Evolutionary conservation across 1,140 invertebrate genomes (phyloP), one percentile per base, ranked within the genome.

Genomic region (Drosophila ohnishii): DNA sequence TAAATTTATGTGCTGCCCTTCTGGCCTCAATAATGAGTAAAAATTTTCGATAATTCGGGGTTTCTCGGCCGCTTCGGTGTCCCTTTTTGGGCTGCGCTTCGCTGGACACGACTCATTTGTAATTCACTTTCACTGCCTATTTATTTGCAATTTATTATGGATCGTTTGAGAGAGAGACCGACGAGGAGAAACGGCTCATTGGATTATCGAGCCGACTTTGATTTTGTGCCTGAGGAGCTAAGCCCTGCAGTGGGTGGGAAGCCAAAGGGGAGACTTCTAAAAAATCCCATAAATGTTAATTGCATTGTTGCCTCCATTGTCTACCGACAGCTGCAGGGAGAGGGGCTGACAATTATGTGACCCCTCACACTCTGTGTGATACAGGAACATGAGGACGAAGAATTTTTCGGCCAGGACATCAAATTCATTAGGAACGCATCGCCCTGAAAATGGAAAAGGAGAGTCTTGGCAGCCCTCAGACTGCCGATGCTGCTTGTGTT

Each of bases 271-370:
- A 22, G 39, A 63, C 28, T 48, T 45, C 65, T 69, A 61, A 69
- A 77, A 80, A 84, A 75, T 80, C 77, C 74, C 80, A 88, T 88
- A 88, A 88, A 88, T 88, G 84, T 88, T 88, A 88, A 88, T 88
- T 88, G 84, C 84, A 84, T 70, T 85, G 60, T 35, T 75, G 51
- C 16, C 71, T 62, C 53, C 22, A 48, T 63, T 73, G 61, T 75
- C 71, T 65, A 51, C 55, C 62, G 75, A 77, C 83, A 80, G 76
- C 79, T 74, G 84, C 51, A 34, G 48, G 63, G 66, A 64, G 76
- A 79, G 79, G 57, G 79, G 62, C 58, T 66, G 79, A 87, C 83
- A 87, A 87, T 87, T 86, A 87, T 86, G 78, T 82, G 71, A 45
- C 48, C 58, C 25, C 58, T 25, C 39, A 42, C 14, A 75, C 25